Evolutionary conservation across 2,113 vertebrate genomes (phyloP), one percentile per base, ranked within the genome.

Genomic region (Girardinichthys multiradiatus): DNA sequence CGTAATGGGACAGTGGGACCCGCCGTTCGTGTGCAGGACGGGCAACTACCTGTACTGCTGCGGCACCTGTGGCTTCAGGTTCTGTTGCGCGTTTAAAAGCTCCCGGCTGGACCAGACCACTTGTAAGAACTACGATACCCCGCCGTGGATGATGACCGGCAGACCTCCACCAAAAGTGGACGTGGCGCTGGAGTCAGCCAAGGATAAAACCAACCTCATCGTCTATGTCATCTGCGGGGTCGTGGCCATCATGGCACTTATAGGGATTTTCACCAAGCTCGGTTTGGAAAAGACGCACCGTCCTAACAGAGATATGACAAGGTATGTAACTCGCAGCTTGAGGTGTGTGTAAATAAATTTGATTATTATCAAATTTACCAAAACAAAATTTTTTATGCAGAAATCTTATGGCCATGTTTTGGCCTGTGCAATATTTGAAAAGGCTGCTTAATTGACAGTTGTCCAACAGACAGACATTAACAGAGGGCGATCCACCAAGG

Each of bases 1-100:
- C 80, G 98, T 99, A 86, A 99, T 99, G 98, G 98, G 98, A 86
- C 98, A 99, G 91, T 99, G 97, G 97, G 98, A 99, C 89, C 97
- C 97, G 66, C 95, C 97, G 89, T 99, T 99, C 90, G 95, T 97
- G 84, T 99, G 98, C 94, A 95, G 93, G 91, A 97, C 97, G 4
- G 96, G 96, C 69, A 96, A 94, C 92, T 99, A 98, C 95, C 94
- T 98, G 84, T 99, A 96, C 91, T 99, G 98, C 95, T 99, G 98
- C 84, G 98, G 98, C 93, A 99, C 98, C 94, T 99, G 98, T 94
- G 98, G 98, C 94, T 99, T 99, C 94, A 93, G 98, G 80, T 99
- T 99, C 94, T 99, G 98, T 94, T 99, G 98, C 92, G 96, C 95
- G 80, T 97, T 96, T 83, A 95, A 94, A 88, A 96, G 95, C 93